Evolutionary conservation across 2,888 invertebrate species (phyloP).

Genomic region (Leptopilina syphax): DNA sequence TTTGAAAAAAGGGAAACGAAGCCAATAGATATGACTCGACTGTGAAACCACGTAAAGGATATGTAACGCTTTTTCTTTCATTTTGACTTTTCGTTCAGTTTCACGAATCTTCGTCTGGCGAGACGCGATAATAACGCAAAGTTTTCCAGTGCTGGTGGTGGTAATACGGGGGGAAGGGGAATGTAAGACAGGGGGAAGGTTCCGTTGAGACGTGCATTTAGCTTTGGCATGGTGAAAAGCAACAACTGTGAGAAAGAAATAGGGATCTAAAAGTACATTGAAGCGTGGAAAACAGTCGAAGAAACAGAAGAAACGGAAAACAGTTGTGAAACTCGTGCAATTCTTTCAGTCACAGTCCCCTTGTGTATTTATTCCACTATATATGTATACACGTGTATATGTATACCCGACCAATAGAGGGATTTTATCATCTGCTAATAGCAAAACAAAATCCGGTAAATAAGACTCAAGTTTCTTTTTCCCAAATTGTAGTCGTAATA

Average conservation of each 20-base stretch:
- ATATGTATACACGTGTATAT: too few species aligned
- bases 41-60: conserved; percentile 29
- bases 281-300: conserved; percentile 67
- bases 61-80: conserved; percentile 43
- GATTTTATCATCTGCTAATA: conserved; percentile 66
- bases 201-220: conserved; percentile 42
- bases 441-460: conserved; percentile 62
- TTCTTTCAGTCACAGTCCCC: conserved; percentile 62
- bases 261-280: conserved; percentile 55
- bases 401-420: conserved; percentile 40
- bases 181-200: conserved; percentile 46
- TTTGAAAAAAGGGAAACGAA: conserved; percentile 35
- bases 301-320: conserved; percentile 65
- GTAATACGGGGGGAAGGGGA: too few species aligned
- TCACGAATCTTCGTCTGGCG: conserved; percentile 43
- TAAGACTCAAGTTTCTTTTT: too few species aligned
- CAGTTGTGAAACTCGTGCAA: conserved; percentile 67
- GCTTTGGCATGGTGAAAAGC: conserved; percentile 32
- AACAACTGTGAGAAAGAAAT: conserved; percentile 21
- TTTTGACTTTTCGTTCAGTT: conserved; percentile 26
- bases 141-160: conserved; percentile 47
- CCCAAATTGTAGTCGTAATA: too few species aligned
- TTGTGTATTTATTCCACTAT: conserved; percentile 43
- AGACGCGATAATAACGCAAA: conserved; percentile 61
- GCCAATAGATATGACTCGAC: conserved; percentile 38